phyloP scores from a whole-genome alignment of 2,797 vertebrate genomes.

The Carduelis carduelis region DNA sequence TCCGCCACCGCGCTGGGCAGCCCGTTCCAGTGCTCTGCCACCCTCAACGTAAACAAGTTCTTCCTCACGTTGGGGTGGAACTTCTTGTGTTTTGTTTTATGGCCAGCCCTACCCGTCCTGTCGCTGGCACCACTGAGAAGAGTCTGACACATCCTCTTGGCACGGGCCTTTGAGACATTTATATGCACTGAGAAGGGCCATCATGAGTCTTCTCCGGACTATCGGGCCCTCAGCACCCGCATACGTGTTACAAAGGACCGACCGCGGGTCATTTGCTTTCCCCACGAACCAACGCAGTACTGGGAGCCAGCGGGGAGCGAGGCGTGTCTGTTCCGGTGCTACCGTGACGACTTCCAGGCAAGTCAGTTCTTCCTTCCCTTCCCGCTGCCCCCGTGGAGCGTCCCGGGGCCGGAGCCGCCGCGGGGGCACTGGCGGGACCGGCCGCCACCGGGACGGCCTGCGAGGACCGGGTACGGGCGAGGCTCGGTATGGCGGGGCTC shows the following conservation, averaged over 20 bases:
- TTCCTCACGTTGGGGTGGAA: fast-evolving
- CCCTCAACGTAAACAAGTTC: not conserved
- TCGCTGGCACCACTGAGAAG: not conserved
- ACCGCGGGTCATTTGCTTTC: fast-evolving
- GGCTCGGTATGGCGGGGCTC: not conserved
- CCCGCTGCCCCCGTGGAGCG: not conserved
- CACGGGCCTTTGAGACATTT: not conserved
- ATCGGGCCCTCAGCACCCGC: not conserved
- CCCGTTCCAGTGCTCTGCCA: not conserved
- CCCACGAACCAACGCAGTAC: fast-evolving
- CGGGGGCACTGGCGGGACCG: not conserved
- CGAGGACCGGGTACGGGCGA: not conserved
- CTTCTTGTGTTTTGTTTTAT: fast-evolving
- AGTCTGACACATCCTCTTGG: not conserved
- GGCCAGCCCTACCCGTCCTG: not conserved
- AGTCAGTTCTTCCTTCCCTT: not conserved
- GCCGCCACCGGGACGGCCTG: not conserved
- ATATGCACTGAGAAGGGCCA: not conserved
- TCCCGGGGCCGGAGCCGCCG: not conserved
- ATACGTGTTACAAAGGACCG: fast-evolving
- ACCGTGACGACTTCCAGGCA: not conserved
- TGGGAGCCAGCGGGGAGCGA: not conserved
- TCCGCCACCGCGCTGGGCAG: not conserved
- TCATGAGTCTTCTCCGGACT: not conserved
- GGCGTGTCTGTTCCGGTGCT: not conserved